phyloP scores from a whole-genome alignment of 2,113 vertebrate genomes.

The Clarias gariepinus region DNA sequence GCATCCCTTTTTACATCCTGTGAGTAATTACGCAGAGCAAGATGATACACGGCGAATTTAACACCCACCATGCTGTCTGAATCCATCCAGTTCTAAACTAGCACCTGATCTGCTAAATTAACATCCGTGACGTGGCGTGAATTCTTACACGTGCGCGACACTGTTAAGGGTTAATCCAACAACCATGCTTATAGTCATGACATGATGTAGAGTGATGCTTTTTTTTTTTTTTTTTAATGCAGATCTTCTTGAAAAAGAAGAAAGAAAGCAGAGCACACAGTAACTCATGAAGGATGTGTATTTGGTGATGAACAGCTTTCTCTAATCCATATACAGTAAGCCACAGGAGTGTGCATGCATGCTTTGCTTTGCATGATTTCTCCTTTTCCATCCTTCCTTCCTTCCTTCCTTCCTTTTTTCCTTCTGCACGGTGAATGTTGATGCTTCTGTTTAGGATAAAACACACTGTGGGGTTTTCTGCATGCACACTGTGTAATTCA shows the following conservation, averaged over 20 bases:
- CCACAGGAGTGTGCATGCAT: neutral
- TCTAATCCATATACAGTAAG: constrained; percentile 32
- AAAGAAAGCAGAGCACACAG: neutral
- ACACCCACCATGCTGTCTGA: neutral
- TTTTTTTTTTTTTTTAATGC: neutral
- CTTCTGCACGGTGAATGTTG: neutral
- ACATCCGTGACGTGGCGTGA: neutral
- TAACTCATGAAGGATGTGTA: constrained; percentile 7
- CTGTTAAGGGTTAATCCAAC: neutral
- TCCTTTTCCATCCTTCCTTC: neutral
- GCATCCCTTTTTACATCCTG: neutral
- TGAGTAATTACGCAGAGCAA: neutral
- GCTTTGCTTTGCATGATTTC: constrained; percentile 14
- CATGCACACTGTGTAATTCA: neutral
- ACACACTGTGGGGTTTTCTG: neutral
- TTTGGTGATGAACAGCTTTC: constrained; percentile 28
- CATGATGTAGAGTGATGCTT: neutral
- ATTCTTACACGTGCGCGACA: neutral
- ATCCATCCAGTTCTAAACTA: neutral
- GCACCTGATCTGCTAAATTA: neutral
- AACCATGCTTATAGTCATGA: neutral
- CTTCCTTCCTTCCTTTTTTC: neutral
- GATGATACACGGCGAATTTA: neutral
- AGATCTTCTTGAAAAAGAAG: neutral
- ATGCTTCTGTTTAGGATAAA: constrained; percentile 3